phyloP scores from a whole-genome alignment of 2,113 vertebrate genomes.

The Empidonax traillii region DNA sequence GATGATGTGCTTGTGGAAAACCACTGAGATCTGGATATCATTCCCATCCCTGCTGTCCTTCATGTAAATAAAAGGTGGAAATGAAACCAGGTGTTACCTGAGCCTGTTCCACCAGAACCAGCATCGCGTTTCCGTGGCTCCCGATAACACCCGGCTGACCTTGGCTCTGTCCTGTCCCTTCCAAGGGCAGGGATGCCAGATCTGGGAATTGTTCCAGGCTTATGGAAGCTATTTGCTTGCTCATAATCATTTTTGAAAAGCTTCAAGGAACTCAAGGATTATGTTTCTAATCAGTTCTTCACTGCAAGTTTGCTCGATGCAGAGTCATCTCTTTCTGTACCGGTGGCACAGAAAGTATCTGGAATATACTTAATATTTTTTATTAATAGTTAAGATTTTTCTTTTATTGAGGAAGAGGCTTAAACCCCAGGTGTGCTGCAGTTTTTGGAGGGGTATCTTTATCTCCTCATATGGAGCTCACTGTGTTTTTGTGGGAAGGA shows the following conservation, averaged over 20 bases:
- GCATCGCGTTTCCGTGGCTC: not conserved
- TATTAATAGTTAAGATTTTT: not conserved
- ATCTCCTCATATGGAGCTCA: rapidly evolving
- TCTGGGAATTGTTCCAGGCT: not conserved
- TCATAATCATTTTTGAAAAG: not conserved
- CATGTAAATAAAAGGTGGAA: slow-evolving; percentile 7
- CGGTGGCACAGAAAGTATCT: not conserved
- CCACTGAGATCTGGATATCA: not conserved
- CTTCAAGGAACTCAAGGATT: not conserved
- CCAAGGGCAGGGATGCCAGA: not conserved
- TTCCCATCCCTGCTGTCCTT: not conserved
- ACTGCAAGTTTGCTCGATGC: not conserved
- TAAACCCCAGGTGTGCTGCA: not conserved
- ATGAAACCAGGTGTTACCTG: slow-evolving; percentile 8
- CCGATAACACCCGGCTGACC: not conserved
- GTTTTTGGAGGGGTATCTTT: not conserved
- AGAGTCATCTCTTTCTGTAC: not conserved
- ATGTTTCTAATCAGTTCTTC: not conserved
- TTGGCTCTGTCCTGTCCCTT: not conserved
- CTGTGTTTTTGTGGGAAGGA: not conserved
- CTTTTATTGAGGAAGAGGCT: not conserved
- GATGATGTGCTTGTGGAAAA: not conserved
- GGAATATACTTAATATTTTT: not conserved
- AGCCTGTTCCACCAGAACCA: not conserved
- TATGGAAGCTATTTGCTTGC: not conserved